Conservation (phyloP, 2,888 invertebrate species). For the Lithodes maja region DNA sequence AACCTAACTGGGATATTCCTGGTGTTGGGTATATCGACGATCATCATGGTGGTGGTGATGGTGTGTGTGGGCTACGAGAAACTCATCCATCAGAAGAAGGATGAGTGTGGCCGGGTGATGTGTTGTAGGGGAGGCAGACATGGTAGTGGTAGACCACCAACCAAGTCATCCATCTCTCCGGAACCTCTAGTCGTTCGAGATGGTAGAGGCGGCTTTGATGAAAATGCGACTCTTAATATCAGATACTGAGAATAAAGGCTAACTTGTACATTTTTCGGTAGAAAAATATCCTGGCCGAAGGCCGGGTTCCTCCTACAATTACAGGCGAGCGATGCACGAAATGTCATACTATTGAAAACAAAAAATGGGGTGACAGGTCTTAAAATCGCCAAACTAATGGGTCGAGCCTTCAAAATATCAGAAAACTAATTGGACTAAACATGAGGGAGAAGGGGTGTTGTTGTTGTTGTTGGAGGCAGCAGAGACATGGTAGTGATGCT, state of each 20-base stretch:
- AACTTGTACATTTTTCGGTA: too few relatives aligned
- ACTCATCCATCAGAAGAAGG: slow-evolving; percentile 63
- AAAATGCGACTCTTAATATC: slow-evolving; percentile 18
- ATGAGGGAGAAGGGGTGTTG: too few relatives aligned
- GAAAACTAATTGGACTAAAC: too few relatives aligned
- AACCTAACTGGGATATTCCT: slow-evolving; percentile 69
- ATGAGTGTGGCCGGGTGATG: slow-evolving; percentile 59
- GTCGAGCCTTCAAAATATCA: too few relatives aligned
- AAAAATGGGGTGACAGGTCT: too few relatives aligned
- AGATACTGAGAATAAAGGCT: not conserved
- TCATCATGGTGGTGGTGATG: slow-evolving; percentile 70
- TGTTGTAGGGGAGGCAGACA: slow-evolving; percentile 46
- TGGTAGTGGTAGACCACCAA: slow-evolving; percentile 2
- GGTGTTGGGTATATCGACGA: slow-evolving; percentile 69
- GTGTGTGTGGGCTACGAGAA: slow-evolving; percentile 71
- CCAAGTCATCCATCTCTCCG: slow-evolving; percentile 65
- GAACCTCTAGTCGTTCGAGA: slow-evolving; percentile 62
- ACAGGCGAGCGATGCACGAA: too few relatives aligned
- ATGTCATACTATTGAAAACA: too few relatives aligned
- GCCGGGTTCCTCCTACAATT: too few relatives aligned
- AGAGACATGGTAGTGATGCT: too few relatives aligned
- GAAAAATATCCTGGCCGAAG: too few relatives aligned
- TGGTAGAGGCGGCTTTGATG: slow-evolving; percentile 27
- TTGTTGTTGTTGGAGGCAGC: too few relatives aligned
- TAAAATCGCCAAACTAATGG: too few relatives aligned